phyloP scores from a whole-genome alignment of 2,797 vertebrate genomes.

The Hoplostethus mediterraneus region DNA sequence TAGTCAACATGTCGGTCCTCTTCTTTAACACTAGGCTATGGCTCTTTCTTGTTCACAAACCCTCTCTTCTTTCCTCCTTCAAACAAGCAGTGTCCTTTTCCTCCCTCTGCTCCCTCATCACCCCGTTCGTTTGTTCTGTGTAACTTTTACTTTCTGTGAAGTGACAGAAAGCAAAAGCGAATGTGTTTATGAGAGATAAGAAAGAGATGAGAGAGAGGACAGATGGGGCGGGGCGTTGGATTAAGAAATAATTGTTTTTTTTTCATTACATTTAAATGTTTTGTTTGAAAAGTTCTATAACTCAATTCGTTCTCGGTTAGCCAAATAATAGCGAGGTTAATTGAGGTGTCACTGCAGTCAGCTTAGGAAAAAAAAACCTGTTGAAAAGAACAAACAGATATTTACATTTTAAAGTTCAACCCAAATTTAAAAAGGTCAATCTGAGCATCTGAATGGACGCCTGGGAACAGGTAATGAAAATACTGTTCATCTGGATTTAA shows the following conservation, averaged over 20 bases:
- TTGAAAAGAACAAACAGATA: slow-evolving; percentile 40
- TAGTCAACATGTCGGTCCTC: not conserved
- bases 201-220: not conserved
- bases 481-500: slow-evolving; percentile 43
- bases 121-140: not conserved
- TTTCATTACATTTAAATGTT: slow-evolving; percentile 29
- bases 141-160: not conserved
- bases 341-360: slow-evolving; percentile 41
- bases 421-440: slow-evolving; percentile 49
- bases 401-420: slow-evolving; percentile 61
- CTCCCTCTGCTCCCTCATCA: slow-evolving; percentile 3
- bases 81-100: not conserved
- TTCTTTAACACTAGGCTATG: not conserved
- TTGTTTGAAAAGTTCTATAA: slow-evolving; percentile 29
- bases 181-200: not conserved
- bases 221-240: not conserved
- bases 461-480: slow-evolving; percentile 44
- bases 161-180: not conserved
- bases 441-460: slow-evolving; percentile 19
- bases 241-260: not conserved
- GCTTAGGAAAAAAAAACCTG: slow-evolving; percentile 8
- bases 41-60: not conserved
- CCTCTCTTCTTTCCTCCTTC: not conserved
- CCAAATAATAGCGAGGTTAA: slow-evolving; percentile 54
- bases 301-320: slow-evolving; percentile 20